A percentile compares a stretch with the other conserved stretches of the same genome.
Conservation (phyloP, 2,113 vertebrate species). For the human region GRCh38 chr18:5934501-5935000, state of each 20-base stretch:
- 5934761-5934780: too few species aligned
- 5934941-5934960: background rate
- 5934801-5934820: background rate
- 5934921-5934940: background rate
- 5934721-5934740: background rate
- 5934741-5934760: background rate
- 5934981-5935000: background rate
- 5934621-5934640: background rate
- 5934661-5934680: background rate
- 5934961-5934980: background rate
- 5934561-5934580: background rate
- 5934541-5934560: background rate
- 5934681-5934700: fast-evolving
- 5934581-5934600: background rate
- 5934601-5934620: background rate
- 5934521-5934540: background rate
- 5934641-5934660: background rate
- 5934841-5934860: fast-evolving
- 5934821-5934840: too few species aligned
- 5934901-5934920: background rate
- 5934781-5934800: background rate
- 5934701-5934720: background rate
- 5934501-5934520: background rate
- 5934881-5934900: background rate
- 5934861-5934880: background rate